Conservation (phyloP, 2,113 vertebrate genomes). For the Chaetodon trifascialis region DNA sequence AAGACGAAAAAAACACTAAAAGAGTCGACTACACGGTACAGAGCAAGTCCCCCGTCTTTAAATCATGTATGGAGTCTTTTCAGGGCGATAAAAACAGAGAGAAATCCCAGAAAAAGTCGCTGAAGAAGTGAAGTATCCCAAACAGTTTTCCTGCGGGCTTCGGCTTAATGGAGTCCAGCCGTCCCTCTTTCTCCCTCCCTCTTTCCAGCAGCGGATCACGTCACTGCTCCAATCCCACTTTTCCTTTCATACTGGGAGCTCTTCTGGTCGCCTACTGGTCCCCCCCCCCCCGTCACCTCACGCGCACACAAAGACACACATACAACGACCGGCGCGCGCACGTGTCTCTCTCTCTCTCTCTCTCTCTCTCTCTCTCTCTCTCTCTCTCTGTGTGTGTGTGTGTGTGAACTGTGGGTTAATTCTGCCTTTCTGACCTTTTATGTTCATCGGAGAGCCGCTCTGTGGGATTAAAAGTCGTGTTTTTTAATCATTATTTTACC, state of each 20-base stretch:
- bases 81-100: conserved; percentile 31
- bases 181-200: conserved; percentile 69
- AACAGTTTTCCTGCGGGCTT: conserved; percentile 79
- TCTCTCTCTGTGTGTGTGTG: too few species aligned
- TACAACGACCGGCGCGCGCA: neutral
- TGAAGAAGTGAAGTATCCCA: conserved; percentile 82
- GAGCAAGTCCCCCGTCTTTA: conserved; percentile 52
- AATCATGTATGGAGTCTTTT: conserved; percentile 63
- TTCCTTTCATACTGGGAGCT: conserved; percentile 76
- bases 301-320: neutral
- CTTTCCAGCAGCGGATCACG: conserved; percentile 76
- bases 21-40: conserved; percentile 63
- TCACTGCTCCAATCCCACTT: conserved; percentile 84
- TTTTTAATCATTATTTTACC: neutral
- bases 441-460: neutral
- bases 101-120: conserved; percentile 67
- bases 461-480: neutral
- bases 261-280: conserved; percentile 44
- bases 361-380: too few species aligned
- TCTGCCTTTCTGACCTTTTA: neutral
- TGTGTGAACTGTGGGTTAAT: neutral
- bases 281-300: conserved; percentile 19
- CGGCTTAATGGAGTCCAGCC: conserved; percentile 87
- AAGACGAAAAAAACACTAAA: conserved; percentile 67
- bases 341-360: too few species aligned